These are phyloP conservation scores for Barypeithes pellucidus DNA, from an alignment of 2,888 invertebrate genomes.

Conservation along the genomic window DNA sequence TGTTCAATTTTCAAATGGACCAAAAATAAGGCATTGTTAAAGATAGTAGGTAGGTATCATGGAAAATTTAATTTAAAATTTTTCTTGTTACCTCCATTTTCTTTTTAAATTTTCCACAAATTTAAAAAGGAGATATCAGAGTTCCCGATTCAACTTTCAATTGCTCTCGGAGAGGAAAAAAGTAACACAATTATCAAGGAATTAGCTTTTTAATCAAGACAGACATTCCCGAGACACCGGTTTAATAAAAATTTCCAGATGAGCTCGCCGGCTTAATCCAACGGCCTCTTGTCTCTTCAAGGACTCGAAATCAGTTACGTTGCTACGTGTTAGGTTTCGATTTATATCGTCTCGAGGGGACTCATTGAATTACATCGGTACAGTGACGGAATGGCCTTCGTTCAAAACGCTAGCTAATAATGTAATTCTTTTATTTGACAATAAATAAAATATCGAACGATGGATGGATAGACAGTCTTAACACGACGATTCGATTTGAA, in stretches of 20 bases:
- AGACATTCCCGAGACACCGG: constrained; percentile 36
- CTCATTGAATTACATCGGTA: constrained; percentile 34
- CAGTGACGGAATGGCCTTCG: constrained; percentile 24
- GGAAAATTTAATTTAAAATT: constrained; percentile 8
- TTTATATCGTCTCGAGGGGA: constrained; percentile 48
- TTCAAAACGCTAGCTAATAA: not conserved
- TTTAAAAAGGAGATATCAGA: constrained; percentile 25
- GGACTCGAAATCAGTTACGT: constrained; percentile 49
- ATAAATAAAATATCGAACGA: not conserved
- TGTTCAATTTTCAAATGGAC: not conserved
- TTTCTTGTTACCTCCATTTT: not conserved
- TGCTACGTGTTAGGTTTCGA: constrained; percentile 49
- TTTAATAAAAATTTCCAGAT: constrained; percentile 47
- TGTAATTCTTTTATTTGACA: not conserved
- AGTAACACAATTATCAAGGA: constrained; percentile 32
- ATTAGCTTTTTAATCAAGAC: constrained; percentile 50
- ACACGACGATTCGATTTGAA: no score
- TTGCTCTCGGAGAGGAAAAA: constrained; percentile 20
- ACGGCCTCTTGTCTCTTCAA: constrained; percentile 36
- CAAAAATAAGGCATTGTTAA: not conserved
- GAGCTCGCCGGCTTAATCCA: constrained; percentile 37
- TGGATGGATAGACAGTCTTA: no score
- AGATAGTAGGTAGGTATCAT: not conserved
- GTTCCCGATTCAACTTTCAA: constrained; percentile 3
- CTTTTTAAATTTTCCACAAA: constrained; percentile 11